Base-by-base conservation (phyloP, 2,113 vertebrate genomes). In the Ammospiza nelsoni region DNA sequence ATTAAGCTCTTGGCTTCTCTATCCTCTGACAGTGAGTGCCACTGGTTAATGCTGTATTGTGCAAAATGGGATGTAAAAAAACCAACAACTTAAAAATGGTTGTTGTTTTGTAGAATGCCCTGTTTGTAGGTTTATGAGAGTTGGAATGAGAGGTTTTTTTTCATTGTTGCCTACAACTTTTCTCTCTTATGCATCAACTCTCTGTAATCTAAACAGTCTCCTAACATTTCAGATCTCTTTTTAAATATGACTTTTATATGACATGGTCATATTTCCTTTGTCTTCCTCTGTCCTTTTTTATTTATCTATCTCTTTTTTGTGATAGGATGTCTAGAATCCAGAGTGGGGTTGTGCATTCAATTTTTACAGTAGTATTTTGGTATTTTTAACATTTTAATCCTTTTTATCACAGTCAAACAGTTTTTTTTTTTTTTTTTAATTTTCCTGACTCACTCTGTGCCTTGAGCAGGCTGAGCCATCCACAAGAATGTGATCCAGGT, bases 1-100 rank as follows among this genome's bases (percentile, higher is more conserved):
- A 52, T 94, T 90, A 93, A 93, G 79, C 68, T 85, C 35, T 85
- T 95, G 91, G 71, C 43, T 92, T 90, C 75, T 84, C 63, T 91
- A 0, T 92, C 67, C 52, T 76, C 51, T 67, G 75, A 87, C 48
- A 88, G 46, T 73, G 59, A 91, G 39, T 93, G 65, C 51, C 35
- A 57, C 55, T 71, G 79, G 72, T 95, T 94, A 91, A 88, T 63
- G 48, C 52, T 92, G 27, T 71, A 44, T 39, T 91, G 73, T 84
- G 44, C 54, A 78, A 89, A 74, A 86, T 55, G 15, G 31, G 15
- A 79, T 85, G 51, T 79, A 55, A 72, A 90, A 91, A 79, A 62
- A 15, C 44, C 21, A 9, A 0, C 12, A 48, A 2, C 43, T 87
- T 58, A 4, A 35, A 74, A 71, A 68, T 1, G 5, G 14, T 58